Evolutionary conservation across 2,113 vertebrate genomes (phyloP).

Genomic region (Ploceus nigricollis): DNA sequence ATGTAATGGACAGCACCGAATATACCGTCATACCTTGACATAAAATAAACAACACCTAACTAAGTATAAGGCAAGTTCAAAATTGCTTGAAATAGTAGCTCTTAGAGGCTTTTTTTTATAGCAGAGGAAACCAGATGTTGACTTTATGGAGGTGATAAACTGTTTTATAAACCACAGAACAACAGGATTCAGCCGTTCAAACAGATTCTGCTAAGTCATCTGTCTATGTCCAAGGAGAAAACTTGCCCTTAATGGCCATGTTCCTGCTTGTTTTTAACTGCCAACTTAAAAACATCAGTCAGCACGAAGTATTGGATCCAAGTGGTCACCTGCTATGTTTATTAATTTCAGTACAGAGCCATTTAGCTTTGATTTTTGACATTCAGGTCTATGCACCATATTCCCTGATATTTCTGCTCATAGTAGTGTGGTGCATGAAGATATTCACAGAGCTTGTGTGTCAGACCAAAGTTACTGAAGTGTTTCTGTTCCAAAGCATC

Average conservation of each 20-base stretch:
- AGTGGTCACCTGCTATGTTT: neutral
- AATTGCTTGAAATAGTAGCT: neutral
- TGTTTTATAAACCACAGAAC: neutral
- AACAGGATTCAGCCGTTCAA: neutral
- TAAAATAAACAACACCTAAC: neutral
- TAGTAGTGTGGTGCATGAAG: neutral
- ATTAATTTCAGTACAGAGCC: neutral
- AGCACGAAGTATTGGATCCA: neutral
- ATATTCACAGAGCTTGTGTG: neutral
- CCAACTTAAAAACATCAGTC: neutral
- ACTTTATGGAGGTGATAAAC: neutral
- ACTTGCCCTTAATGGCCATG: neutral
- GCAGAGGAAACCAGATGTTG: neutral
- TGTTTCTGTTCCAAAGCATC: neutral
- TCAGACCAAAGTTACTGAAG: neutral
- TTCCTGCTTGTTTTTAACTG: conserved; percentile 1
- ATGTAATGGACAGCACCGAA: neutral
- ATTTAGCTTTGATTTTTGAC: neutral
- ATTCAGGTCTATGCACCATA: neutral
- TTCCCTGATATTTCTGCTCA: neutral
- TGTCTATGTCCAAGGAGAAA: neutral
- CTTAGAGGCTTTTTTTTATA: neutral
- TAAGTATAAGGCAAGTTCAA: neutral
- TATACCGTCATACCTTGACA: neutral
- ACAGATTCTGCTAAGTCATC: neutral